Evolutionary conservation across 2,888 invertebrate genomes (phyloP).

Genomic region (Erebia aethiops): DNA sequence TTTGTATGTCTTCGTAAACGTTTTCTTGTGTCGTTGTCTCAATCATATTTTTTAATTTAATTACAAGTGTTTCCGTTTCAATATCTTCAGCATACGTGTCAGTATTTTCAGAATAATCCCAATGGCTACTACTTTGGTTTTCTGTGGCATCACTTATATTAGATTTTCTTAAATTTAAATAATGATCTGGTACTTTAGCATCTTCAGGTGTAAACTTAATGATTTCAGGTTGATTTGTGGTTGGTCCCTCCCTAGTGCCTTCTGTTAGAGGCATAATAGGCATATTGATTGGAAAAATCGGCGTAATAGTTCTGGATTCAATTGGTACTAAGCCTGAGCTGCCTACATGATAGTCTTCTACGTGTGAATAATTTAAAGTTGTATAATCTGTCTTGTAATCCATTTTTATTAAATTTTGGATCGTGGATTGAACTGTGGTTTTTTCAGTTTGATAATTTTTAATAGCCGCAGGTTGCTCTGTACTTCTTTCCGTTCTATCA

Average conservation of each 20-base stretch:
- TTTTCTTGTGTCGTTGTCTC: slow-evolving; percentile 45
- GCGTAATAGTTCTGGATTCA: slow-evolving; percentile 46
- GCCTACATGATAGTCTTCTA: slow-evolving; percentile 71
- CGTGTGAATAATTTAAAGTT: slow-evolving; percentile 57
- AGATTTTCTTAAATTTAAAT: slow-evolving; percentile 48
- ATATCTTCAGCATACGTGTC: slow-evolving; percentile 35
- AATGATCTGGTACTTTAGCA: slow-evolving; percentile 68
- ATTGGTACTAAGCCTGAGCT: slow-evolving; percentile 72
- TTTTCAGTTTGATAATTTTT: slow-evolving; percentile 28
- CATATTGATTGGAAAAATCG: slow-evolving; percentile 45
- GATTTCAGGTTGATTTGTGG: slow-evolving; percentile 59
- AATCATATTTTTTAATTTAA: slow-evolving; percentile 60
- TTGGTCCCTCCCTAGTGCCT: slow-evolving; percentile 48
- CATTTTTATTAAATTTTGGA: slow-evolving; percentile 39
- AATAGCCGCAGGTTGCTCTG: neutral
- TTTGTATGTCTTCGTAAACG: slow-evolving; percentile 30
- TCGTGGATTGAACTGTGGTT: slow-evolving; percentile 40
- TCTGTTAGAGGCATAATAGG: slow-evolving; percentile 53
- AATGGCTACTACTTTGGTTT: slow-evolving; percentile 39
- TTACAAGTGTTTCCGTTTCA: slow-evolving; percentile 51
- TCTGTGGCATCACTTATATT: slow-evolving; percentile 41
- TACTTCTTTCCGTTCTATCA: neutral
- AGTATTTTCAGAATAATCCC: slow-evolving; percentile 35
- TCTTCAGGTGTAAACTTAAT: slow-evolving; percentile 70
- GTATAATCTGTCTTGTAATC: slow-evolving; percentile 51